Conservation (phyloP, 2,888 invertebrate species). For the Agriopis leucophaearia region DNA sequence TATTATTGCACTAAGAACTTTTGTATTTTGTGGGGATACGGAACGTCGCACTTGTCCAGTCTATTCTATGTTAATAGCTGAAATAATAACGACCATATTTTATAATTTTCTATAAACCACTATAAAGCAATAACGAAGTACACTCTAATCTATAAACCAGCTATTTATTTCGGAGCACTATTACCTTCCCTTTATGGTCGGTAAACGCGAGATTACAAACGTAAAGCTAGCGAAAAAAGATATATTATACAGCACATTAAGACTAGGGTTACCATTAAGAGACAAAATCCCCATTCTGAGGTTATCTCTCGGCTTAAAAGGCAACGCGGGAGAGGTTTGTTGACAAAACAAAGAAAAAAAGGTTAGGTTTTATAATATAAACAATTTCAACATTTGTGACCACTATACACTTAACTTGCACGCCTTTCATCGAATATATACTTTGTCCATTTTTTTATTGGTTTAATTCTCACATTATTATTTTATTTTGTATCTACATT, state of each 20-base stretch:
- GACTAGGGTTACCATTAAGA: slow-evolving; percentile 42
- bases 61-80: too few relatives aligned
- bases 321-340: slow-evolving; percentile 5
- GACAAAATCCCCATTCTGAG: slow-evolving; percentile 34
- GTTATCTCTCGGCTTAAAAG: slow-evolving; percentile 11
- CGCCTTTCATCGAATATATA: too few relatives aligned
- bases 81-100: too few relatives aligned
- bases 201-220: slow-evolving; percentile 75
- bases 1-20: too few relatives aligned
- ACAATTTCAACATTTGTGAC: too few relatives aligned
- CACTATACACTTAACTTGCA: too few relatives aligned
- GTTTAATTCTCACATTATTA: too few relatives aligned
- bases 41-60: too few relatives aligned
- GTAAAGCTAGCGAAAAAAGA: slow-evolving; percentile 71
- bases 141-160: slow-evolving; percentile 54
- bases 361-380: slow-evolving; percentile 1
- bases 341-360: slow-evolving; percentile 6
- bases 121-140: slow-evolving; percentile 42
- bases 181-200: slow-evolving; percentile 68
- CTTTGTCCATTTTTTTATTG: too few relatives aligned
- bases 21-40: too few relatives aligned
- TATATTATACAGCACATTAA: slow-evolving; percentile 64
- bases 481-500: too few relatives aligned
- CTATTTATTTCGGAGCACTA: slow-evolving; percentile 66
- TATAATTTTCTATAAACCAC: not conserved